A percentile compares a stretch with the other conserved stretches of the same genome.
Evolutionary conservation across 2,113 vertebrate genomes (phyloP).

Genomic region (Scopus umbretta): DNA sequence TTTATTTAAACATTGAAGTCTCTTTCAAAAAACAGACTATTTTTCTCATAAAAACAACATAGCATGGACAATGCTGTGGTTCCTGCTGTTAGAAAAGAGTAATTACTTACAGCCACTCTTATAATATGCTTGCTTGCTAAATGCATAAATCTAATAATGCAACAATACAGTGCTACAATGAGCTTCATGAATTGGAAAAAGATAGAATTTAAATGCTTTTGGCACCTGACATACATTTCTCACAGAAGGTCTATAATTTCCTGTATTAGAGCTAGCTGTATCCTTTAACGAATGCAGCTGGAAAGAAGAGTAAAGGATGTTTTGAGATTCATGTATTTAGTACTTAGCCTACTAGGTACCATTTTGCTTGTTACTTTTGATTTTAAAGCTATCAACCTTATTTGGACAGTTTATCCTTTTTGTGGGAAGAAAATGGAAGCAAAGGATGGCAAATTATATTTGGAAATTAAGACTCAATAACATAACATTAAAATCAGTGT

Average conservation of each 20-base stretch:
- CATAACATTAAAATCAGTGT: conserved; percentile 14
- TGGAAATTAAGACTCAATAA: conserved; percentile 31
- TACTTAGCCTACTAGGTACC: background rate
- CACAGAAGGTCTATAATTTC: conserved; percentile 68
- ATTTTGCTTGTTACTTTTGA: conserved; percentile 9
- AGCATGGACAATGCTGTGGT: conserved; percentile 60
- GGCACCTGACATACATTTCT: conserved; percentile 65
- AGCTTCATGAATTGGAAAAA: conserved; percentile 70
- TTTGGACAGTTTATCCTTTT: background rate
- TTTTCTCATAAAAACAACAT: conserved; percentile 57
- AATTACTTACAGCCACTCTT: conserved; percentile 65
- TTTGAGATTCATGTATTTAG: conserved; percentile 6
- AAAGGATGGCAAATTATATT: background rate
- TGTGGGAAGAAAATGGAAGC: background rate
- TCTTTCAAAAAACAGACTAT: conserved; percentile 13
- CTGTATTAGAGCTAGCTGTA: conserved; percentile 29
- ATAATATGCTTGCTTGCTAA: conserved; percentile 64
- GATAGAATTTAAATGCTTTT: conserved; percentile 71
- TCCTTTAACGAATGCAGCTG: conserved; percentile 38
- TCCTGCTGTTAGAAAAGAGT: conserved; percentile 66
- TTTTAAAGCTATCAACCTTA: conserved; percentile 35
- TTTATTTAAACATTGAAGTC: conserved; percentile 18
- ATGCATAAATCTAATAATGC: conserved; percentile 73
- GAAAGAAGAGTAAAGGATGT: conserved; percentile 8
- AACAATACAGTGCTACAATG: conserved; percentile 66